Conservation (phyloP, 2,797 vertebrate genomes). For the Syngnathus acus region DNA sequence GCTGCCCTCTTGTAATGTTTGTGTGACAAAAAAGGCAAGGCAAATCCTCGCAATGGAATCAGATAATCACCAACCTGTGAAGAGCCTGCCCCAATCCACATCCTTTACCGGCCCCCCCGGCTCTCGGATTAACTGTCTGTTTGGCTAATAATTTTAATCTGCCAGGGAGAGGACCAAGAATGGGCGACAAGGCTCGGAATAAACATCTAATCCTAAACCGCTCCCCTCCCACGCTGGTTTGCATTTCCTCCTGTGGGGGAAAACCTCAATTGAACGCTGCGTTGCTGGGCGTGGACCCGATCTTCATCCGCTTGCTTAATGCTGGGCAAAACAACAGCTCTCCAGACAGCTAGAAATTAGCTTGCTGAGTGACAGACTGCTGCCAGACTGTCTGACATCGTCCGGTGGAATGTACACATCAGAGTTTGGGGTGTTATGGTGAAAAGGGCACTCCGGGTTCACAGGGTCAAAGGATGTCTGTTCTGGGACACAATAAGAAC, state of each 20-base stretch:
- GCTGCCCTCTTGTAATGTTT: slow-evolving; percentile 78
- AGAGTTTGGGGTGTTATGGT: slow-evolving; percentile 36
- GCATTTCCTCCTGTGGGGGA: slow-evolving; percentile 1
- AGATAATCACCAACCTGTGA: slow-evolving; percentile 84
- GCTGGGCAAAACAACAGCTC: slow-evolving; percentile 18
- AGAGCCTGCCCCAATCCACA: slow-evolving; percentile 86
- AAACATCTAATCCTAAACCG: slow-evolving; percentile 68
- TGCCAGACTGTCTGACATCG: slow-evolving; percentile 67
- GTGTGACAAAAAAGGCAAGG: slow-evolving; percentile 82
- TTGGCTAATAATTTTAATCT: slow-evolving; percentile 86
- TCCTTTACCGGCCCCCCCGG: slow-evolving; percentile 48
- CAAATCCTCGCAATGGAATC: slow-evolving; percentile 79
- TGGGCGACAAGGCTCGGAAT: slow-evolving; percentile 71
- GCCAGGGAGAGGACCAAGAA: slow-evolving; percentile 55
- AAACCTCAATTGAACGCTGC: not conserved
- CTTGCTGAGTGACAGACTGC: slow-evolving; percentile 45
- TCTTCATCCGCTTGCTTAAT: not conserved
- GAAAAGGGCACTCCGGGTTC: slow-evolving; percentile 49
- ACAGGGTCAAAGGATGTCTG: slow-evolving; percentile 62
- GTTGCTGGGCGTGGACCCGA: not conserved
- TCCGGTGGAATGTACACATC: slow-evolving; percentile 68
- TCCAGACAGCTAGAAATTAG: slow-evolving; percentile 38
- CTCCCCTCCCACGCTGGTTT: not conserved
- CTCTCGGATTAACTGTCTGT: slow-evolving; percentile 72
- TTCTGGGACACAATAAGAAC: slow-evolving; percentile 36